Evolutionary conservation across 2,113 vertebrate genomes (phyloP).

Genomic region (Cinclus mexicanus): DNA sequence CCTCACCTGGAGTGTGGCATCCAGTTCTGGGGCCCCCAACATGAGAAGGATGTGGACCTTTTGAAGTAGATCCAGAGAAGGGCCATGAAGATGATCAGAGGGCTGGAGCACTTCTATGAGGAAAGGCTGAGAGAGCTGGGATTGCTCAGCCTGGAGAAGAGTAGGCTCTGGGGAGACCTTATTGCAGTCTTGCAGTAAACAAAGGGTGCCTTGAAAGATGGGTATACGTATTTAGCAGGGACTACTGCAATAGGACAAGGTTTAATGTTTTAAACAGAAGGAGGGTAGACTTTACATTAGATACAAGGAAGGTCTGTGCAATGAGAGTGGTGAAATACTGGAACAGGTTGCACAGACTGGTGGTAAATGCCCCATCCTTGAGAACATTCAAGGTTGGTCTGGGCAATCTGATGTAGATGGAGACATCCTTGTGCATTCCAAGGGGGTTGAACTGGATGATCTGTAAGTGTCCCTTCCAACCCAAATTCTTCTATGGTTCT

Average conservation of each 20-base stretch:
- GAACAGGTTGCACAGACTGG: not conserved
- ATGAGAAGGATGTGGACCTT: fast-evolving
- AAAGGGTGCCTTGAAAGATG: not conserved
- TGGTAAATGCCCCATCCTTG: not conserved
- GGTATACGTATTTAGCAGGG: not conserved
- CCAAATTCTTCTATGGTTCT: not conserved
- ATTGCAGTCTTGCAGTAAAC: not conserved
- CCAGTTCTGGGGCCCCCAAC: not conserved
- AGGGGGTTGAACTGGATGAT: not conserved
- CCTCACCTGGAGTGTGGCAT: not conserved
- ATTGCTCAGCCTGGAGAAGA: not conserved
- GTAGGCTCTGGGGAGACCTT: not conserved
- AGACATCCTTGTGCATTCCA: not conserved
- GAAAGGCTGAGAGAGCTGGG: not conserved
- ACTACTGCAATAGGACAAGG: not conserved
- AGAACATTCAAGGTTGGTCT: not conserved
- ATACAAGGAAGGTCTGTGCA: not conserved
- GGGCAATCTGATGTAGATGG: not conserved
- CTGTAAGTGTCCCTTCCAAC: not conserved
- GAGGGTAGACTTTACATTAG: not conserved
- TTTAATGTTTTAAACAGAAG: not conserved
- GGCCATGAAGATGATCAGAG: not conserved
- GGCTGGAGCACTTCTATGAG: not conserved
- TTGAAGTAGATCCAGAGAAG: not conserved
- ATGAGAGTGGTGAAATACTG: not conserved